A percentile compares a stretch with the other conserved stretches of the same genome.
Conservation (phyloP, 2,113 vertebrate genomes). For the Myrmecobius fasciatus region DNA sequence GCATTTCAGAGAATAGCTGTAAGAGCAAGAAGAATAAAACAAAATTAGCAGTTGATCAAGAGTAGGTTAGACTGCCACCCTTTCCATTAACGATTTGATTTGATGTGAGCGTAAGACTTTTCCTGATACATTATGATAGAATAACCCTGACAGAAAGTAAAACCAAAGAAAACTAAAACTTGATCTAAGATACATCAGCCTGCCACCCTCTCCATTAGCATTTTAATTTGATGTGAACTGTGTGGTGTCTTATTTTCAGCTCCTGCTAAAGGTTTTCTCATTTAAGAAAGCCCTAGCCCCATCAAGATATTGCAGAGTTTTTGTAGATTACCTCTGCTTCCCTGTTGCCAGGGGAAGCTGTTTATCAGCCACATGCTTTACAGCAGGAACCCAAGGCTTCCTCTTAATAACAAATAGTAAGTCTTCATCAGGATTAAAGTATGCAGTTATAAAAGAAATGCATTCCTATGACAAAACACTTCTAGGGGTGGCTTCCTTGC, state of each 20-base stretch:
- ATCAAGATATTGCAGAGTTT: conserved; percentile 58
- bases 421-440: conserved; percentile 50
- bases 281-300: conserved; percentile 61
- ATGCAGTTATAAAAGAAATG: background rate
- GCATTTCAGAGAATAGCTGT: conserved; percentile 66
- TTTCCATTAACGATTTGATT: conserved; percentile 77
- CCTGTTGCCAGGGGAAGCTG: conserved; percentile 47
- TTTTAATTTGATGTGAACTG: conserved; percentile 68
- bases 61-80: conserved; percentile 71
- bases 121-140: conserved; percentile 72
- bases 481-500: conserved; percentile 12
- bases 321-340: conserved; percentile 59
- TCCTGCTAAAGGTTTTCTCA: conserved; percentile 69
- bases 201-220: conserved; percentile 65
- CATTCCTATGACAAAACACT: background rate
- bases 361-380: conserved; percentile 66
- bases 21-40: conserved; percentile 77
- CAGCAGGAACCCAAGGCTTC: conserved; percentile 11
- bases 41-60: conserved; percentile 80
- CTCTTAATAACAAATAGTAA: conserved; percentile 52
- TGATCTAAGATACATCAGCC: conserved; percentile 54
- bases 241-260: conserved; percentile 55
- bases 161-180: conserved; percentile 69
- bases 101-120: conserved; percentile 66
- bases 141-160: conserved; percentile 75